Percentiles rank a stretch among this genome's conserved stretches.
Conservation (phyloP, 2,113 vertebrate genomes). For the Chaetorhynchus papuensis region DNA sequence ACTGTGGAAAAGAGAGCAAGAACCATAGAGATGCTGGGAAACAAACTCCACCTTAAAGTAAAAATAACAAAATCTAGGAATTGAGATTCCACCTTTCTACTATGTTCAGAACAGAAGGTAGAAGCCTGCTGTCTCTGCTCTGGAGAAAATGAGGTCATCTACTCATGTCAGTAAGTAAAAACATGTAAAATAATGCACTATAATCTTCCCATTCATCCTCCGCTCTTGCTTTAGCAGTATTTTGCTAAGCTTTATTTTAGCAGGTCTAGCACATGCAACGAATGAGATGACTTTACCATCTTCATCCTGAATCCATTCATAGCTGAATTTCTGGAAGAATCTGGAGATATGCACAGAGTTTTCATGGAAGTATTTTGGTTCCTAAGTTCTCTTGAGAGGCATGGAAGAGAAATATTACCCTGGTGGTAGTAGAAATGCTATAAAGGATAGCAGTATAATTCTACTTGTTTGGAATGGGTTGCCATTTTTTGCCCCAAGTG, state of each 20-base stretch:
- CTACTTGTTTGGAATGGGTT: neutral
- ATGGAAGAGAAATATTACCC: neutral
- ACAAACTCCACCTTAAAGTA: neutral
- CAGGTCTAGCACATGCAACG: neutral
- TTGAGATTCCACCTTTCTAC: neutral
- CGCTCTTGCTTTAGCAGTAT: neutral
- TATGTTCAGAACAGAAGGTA: neutral
- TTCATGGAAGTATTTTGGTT: neutral
- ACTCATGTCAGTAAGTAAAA: neutral
- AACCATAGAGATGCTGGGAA: neutral
- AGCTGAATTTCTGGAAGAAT: neutral
- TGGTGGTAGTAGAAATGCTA: neutral
- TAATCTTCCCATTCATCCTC: neutral
- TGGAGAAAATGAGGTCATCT: neutral
- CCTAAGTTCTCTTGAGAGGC: neutral
- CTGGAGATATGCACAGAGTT: neutral
- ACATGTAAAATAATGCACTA: neutral
- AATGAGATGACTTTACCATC: neutral
- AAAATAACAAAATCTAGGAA: neutral
- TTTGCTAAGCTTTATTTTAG: neutral
- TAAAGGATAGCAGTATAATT: neutral
- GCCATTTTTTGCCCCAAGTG: neutral
- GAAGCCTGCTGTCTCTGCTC: neutral
- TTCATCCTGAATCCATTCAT: neutral
- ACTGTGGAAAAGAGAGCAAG: neutral